Evolutionary conservation across 1,140 invertebrate genomes (phyloP), one percentile per base, ranked within the genome.

Genomic region (Trachelipus rathkii): DNA sequence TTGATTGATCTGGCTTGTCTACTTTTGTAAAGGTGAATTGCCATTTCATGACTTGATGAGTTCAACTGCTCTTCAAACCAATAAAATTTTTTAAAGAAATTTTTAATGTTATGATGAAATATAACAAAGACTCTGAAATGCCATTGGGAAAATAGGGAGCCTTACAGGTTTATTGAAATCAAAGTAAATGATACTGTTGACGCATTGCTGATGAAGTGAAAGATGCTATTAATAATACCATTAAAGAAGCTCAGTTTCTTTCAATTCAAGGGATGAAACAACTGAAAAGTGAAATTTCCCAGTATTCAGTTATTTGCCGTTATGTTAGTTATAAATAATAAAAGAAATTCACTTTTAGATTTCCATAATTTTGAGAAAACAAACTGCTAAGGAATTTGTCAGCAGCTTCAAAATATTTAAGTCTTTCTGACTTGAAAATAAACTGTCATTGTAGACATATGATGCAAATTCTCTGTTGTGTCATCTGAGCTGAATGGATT

Each of bases 161-260:
- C 10, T 78, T 69, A 71, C 15, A 13, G 67, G 67, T 13, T 19
- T 33, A 3, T 72, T 72, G 46, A 77, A 50, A 66, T 4, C n/a
- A 46, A 82, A 77, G 19, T 77, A 71, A 82, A 79, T 46, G 79
- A 79, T n/a, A 19, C 81, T n/a, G 79, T 82, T 45, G 76, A 71
- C 24, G 24, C 15, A 44, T 80, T 46, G n/a, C 21, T 10, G 44
- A 71, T 44, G 71, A 44, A 21, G 11, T 82, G 19, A 11, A 43
- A 15, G 33, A 73, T n/a, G 24, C 13, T 19, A 71, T 81, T 43
- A 50, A 50, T 8, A 70, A 73, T 44, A 66, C 77, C 24, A 80
- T 77, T 13, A 44, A 71, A 44, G 33, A n/a, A 72, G 69, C 60
- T 10, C 21, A 60, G 44, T 81, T 80, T 53, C 46, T 78, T 70